phyloP scores from a whole-genome alignment of 1,140 invertebrate genomes.

The Atta texana region DNA sequence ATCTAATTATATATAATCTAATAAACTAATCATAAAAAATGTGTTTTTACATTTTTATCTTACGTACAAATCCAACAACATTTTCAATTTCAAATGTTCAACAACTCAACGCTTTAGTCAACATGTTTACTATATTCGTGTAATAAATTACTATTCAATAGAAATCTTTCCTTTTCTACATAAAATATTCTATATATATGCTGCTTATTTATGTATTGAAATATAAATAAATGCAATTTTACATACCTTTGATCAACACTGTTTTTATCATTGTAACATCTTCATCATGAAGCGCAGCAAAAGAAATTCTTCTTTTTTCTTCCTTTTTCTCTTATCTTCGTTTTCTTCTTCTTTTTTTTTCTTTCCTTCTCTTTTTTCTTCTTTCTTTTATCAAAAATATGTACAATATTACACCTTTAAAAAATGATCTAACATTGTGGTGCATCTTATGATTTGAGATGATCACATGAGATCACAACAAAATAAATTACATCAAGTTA shows the following conservation, averaged over 20 bases:
- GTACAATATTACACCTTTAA: too few species aligned
- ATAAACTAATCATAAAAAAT: background rate
- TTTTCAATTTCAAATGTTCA: background rate
- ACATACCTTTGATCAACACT: background rate
- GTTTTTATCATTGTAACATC: background rate
- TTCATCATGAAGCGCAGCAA: background rate
- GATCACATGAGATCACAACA: too few species aligned
- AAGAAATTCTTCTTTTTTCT: background rate
- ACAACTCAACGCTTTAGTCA: background rate
- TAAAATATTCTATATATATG: background rate
- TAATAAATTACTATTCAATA: background rate
- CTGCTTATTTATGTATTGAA: background rate
- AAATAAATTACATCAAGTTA: too few species aligned
- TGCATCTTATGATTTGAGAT: too few species aligned
- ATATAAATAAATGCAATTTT: background rate
- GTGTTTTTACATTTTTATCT: background rate
- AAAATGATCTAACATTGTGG: too few species aligned
- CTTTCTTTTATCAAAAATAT: too few species aligned
- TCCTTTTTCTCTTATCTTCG: too few species aligned
- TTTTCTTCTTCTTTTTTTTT: background rate
- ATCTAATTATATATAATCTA: background rate
- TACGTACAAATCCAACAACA: background rate
- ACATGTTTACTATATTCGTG: background rate
- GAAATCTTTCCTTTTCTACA: background rate
- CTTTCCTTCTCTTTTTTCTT: background rate